Evolutionary conservation across 2,888 invertebrate genomes (phyloP), one percentile per base, ranked within the genome.

Genomic region (Portevinia maculata): DNA sequence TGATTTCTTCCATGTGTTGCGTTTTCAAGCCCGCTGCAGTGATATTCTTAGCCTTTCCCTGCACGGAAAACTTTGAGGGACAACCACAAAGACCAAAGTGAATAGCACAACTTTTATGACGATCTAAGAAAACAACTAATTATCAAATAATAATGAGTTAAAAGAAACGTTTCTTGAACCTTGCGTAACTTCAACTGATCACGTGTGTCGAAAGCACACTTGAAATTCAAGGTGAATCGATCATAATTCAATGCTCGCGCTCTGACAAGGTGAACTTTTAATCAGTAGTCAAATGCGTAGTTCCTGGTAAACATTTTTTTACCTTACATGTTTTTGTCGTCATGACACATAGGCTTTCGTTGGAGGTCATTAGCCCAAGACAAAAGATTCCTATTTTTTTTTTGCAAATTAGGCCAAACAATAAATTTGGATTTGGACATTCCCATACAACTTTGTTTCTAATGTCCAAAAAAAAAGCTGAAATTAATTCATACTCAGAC

Each of bases 181-280:
- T 21, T 53, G 7, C 19, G 19, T 53, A 24, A 17, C 5, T 50
- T n/a, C 50, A 37, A 30, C 50, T 28, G 50, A 50, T 64, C 52
- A 64, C 64, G 52, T 64, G 37, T 64, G 50, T 52, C 17, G 64
- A 64, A 39, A 52, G 37, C 24, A 34, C 6, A 52, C 39, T 50
- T 52, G 24, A 52, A 41, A 64, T 50, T 28, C 50, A 64, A 64
- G 64, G 52, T 24, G 48, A 24, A n/a, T 9, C 34, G 34, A n/a
- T 11, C 24, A 24, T 24, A 24, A 11, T 30, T 44, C 46, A 37
- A 62, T 34, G 19, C n/a, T 34, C 34, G 19, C 13, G 2, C 52
- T 28, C 9, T 13, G 3, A 32, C 30, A 32, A 37, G 53, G 19
- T 37, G 13, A 37, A 53, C 53, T 24, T 7, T 19, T 32, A 17